Evolutionary conservation across 2,888 invertebrate species (phyloP).

Genomic region (Eilema depressum): DNA sequence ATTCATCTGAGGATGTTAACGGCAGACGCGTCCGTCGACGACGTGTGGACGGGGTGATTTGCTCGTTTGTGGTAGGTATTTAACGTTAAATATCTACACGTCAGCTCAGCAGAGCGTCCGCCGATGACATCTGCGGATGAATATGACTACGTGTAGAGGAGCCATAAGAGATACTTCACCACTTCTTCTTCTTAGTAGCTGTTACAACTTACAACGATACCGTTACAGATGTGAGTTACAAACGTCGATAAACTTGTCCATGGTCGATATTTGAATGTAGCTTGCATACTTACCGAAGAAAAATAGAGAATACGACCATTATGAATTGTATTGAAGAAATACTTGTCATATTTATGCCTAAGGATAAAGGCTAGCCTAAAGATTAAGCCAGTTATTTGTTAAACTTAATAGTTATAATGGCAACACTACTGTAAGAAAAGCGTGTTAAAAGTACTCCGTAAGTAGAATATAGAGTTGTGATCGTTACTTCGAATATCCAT

Average conservation of each 20-base stretch:
- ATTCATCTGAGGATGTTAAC: no score
- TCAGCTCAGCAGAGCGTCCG: no score
- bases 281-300: conserved; percentile 9
- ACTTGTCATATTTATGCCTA: neutral
- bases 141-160: no score
- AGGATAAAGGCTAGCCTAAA: neutral
- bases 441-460: neutral
- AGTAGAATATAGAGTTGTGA: neutral
- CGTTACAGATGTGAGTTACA: no score
- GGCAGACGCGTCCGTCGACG: no score
- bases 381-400: conserved; percentile 1
- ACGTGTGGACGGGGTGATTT: no score
- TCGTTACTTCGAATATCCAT: neutral
- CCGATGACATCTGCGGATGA: neutral
- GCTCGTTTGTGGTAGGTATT: no score
- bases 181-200: neutral
- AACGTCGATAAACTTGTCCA: neutral
- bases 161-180: neutral
- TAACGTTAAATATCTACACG: no score
- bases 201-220: neutral
- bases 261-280: neutral
- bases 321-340: neutral
- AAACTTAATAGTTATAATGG: neutral
- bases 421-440: neutral
- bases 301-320: conserved; percentile 4